Conservation (phyloP, 2,797 vertebrate species). For the Gambelia wislizenii region DNA sequence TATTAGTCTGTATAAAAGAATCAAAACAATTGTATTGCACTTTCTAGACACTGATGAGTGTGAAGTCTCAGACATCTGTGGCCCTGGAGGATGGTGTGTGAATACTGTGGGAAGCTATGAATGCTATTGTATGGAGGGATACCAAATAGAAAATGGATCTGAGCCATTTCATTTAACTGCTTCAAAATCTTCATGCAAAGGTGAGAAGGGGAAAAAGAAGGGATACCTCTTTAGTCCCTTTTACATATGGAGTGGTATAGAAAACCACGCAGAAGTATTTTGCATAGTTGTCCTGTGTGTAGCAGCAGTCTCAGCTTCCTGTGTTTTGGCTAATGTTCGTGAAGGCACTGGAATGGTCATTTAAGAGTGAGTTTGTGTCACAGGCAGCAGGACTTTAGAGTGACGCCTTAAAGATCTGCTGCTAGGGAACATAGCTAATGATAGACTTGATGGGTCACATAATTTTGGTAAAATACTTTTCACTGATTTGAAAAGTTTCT, state of each 20-base stretch:
- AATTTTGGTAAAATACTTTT: background rate
- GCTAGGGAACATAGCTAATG: background rate
- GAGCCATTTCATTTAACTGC: conserved; percentile 80
- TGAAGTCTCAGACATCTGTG: conserved; percentile 79
- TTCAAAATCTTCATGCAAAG: conserved; percentile 81
- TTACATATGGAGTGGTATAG: background rate
- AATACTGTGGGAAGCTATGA: conserved; percentile 87
- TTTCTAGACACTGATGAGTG: conserved; percentile 90
- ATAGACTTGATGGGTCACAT: background rate
- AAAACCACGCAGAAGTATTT: background rate
- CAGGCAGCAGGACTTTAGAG: background rate
- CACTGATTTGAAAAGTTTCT: no score
- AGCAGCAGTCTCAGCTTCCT: background rate
- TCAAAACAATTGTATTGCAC: conserved; percentile 17
- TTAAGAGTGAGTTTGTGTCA: background rate
- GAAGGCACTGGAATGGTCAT: background rate
- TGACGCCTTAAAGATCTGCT: background rate
- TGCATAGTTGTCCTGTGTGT: background rate
- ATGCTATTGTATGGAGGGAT: conserved; percentile 88
- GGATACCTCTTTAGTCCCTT: background rate
- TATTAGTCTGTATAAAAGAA: accelerated
- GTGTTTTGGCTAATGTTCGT: background rate
- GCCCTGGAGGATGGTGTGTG: conserved; percentile 82
- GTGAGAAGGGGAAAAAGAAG: conserved; percentile 68
- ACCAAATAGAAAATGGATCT: conserved; percentile 77